Base-by-base conservation (phyloP, 2,113 vertebrate species). In the Sceloporus tristichus region DNA sequence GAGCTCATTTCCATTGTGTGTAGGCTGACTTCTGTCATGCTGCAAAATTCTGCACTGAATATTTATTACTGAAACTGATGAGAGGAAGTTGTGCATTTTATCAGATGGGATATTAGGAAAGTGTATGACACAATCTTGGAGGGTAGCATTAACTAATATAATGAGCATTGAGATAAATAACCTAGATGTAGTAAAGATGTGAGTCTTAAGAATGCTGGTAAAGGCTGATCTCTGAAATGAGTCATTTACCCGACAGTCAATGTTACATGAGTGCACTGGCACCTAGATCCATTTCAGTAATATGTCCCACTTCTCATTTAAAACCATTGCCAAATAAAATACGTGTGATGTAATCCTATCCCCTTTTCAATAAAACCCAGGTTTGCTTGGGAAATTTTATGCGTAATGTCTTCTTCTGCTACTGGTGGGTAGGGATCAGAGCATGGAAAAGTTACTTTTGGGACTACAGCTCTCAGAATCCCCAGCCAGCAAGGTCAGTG, bases 61-160 rank as follows among this genome's bases (percentile, higher is more conserved):
- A 74, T 75, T 59, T 53, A 82, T 65, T 62, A 73, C 27, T 65
- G 83, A 68, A 94, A 93, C 71, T 2, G n/a, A 94, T 29, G 71
- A 84, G 16, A 38, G 10, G 59, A 85, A 79, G 48, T 19, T 9
- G 40, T 75, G 75, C 38, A 65, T 65, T 85, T 87, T 90, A 79
- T 25, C 85, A 91, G 83, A 89, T 75, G 14, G 42, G 54, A 9
- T 34, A 25, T 8, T 77, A 34, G 40, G 29, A 34, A 76, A 34
- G 5, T 65, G 56, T 54, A 59, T n/a, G 85, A 89, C 34, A 16
- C 29, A 62, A 2, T 56, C 84, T 84, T 75, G 68, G 23, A 79
- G 77, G 42, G 74, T n/a, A 10, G 62, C 53, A 83, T 91, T 84
- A 84, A 19, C 62, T 59, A 9, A 88, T 91, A 25, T 9, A 68